These are phyloP conservation scores for Galeopterus variegatus DNA, from an alignment of 2,113 vertebrate genomes.

Conservation along the genomic window DNA sequence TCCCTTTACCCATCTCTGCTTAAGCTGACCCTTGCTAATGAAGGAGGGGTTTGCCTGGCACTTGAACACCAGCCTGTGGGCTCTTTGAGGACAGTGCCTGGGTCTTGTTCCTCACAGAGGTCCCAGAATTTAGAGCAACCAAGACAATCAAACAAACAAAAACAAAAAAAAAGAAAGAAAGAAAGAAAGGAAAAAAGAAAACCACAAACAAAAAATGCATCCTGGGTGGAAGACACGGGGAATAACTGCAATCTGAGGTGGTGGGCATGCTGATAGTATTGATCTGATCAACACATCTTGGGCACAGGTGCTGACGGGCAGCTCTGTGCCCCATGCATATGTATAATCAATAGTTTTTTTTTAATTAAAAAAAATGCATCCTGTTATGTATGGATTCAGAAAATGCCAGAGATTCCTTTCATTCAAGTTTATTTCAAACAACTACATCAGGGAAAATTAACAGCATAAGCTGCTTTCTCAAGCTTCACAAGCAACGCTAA, in stretches of 20 bases:
- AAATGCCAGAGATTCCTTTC: constrained; percentile 18
- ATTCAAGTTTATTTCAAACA: constrained; percentile 41
- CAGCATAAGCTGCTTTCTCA: neutral
- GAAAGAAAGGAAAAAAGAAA: neutral
- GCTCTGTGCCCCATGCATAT: too few relatives aligned
- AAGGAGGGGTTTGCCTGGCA: neutral
- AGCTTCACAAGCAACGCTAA: neutral
- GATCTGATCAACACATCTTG: too few relatives aligned
- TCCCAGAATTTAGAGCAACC: neutral
- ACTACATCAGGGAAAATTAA: neutral
- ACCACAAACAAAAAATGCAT: neutral
- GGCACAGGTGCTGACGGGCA: too few relatives aligned
- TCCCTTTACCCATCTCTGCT: neutral
- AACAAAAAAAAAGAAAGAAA: neutral
- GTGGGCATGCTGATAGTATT: too few relatives aligned
- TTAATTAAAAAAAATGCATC: too few relatives aligned
- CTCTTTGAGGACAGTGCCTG: neutral
- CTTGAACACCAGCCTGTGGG: neutral
- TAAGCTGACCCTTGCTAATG: neutral
- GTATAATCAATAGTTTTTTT: too few relatives aligned
- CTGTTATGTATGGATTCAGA: neutral
- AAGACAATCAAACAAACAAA: neutral
- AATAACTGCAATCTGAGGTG: too few relatives aligned
- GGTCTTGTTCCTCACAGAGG: neutral
- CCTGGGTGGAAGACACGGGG: too few relatives aligned